A percentile compares a stretch with the other conserved stretches of the same genome.
Conservation (phyloP, 1,140 invertebrate species). For the Temnothorax curvispinosus region DNA sequence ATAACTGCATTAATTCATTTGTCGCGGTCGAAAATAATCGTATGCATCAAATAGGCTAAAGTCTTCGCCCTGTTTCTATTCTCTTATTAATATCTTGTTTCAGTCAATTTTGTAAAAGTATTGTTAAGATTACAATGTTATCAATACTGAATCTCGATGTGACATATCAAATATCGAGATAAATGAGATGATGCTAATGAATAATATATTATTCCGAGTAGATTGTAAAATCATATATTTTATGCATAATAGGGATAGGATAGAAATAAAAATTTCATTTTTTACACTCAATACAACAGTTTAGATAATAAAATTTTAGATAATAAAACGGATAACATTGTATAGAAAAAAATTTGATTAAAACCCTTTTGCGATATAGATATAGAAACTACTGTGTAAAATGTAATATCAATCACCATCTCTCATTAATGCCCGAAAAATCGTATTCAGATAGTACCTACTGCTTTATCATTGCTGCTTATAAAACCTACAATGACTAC, state of each 20-base stretch:
- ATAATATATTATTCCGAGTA: background rate
- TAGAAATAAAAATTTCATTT: slow-evolving; percentile 2
- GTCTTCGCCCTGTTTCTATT: background rate
- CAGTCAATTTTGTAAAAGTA: background rate
- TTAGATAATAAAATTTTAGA: background rate
- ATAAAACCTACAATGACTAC: background rate
- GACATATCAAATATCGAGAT: slow-evolving; percentile 10
- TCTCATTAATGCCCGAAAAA: slow-evolving; percentile 8
- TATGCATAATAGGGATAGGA: background rate
- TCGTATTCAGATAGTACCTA: background rate
- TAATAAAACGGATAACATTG: background rate
- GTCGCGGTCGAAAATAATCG: slow-evolving; percentile 18
- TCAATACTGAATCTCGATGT: slow-evolving; percentile 17
- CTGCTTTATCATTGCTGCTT: background rate
- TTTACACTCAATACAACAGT: background rate
- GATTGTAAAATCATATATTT: background rate
- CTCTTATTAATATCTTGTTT: slow-evolving; percentile 15
- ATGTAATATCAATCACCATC: background rate
- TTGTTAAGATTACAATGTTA: background rate
- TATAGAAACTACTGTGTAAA: background rate
- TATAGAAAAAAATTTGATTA: background rate
- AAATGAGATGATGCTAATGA: slow-evolving; percentile 6
- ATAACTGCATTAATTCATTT: slow-evolving; percentile 2
- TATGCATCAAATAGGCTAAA: background rate
- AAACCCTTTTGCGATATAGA: background rate